These are phyloP conservation scores for Ophioninae sp. DNA, from an alignment of 2,888 invertebrate species.

Conservation along the genomic window DNA sequence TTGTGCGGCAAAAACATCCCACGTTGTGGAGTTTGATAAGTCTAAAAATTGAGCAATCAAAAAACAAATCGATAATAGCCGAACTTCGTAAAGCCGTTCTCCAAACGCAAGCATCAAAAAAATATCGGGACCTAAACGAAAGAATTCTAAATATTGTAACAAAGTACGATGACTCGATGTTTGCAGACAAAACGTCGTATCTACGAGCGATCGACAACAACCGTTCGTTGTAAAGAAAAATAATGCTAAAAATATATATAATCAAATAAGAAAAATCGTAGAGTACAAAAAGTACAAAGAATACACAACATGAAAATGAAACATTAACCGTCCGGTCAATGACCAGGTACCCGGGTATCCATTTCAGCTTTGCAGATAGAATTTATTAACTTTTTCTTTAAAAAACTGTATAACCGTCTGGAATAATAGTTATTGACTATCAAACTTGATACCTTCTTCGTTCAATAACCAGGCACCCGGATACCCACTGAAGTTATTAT, in stretches of 20 bases:
- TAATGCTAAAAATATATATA: neutral
- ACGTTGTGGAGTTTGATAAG: conserved; percentile 11
- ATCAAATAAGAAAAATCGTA: neutral
- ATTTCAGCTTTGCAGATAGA: no score
- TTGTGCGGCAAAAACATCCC: conserved; percentile 19
- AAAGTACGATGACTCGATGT: conserved; percentile 20
- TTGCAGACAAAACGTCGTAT: conserved; percentile 12
- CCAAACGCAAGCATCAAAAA: conserved; percentile 9
- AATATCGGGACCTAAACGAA: conserved; percentile 15
- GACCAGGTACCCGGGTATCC: no score
- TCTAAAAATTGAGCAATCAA: conserved; percentile 18
- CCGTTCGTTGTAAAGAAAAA: conserved; percentile 17
- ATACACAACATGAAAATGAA: neutral
- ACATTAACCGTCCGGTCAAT: no score
- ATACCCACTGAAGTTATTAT: no score
- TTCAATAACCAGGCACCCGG: no score
- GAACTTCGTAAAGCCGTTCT: conserved; percentile 6
- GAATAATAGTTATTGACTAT: no score
- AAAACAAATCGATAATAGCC: neutral
- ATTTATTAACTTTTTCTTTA: no score
- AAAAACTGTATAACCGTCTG: no score
- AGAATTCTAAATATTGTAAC: conserved; percentile 13
- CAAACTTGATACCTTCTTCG: no score
- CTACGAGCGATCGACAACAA: conserved; percentile 16
- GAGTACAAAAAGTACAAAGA: conserved; percentile 1